Evolutionary conservation across 2,113 vertebrate species (phyloP), one percentile per base, ranked within the genome.

Genomic region (Thoracochromis brauschi): DNA sequence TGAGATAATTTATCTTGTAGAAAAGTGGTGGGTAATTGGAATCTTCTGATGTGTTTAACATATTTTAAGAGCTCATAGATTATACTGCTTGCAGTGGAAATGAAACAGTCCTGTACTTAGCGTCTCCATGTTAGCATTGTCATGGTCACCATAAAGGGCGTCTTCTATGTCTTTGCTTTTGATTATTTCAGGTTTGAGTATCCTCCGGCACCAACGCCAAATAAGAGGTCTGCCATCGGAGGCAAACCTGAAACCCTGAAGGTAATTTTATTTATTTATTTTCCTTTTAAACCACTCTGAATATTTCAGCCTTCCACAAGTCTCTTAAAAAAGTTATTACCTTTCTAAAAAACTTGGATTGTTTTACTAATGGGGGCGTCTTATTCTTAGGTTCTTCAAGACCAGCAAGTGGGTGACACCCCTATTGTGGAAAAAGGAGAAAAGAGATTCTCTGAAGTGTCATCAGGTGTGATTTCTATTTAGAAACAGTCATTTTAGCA

Each of bases 161-260:
- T 40, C 11, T 45, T 45, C 24, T 57, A 12, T 75, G 24, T 45
- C 45, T 38, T 31, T 80, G 12, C 21, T 10, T 6, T 42, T 53
- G 13, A 45, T 47, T 12, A 13, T 83, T 82, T 63, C 80, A 98
- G 97, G 88, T 98, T 98, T 92, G 97, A 98, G 88, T 97, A 96
- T 89, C 96, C 96, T 71, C 96, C 93, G 16, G 88, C 94, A 11
- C 91, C 96, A 58, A 96, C 96, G 26, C 96, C 95, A 1, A 96
- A 92, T 80, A 98, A 96, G 85, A 96, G 92, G n/a, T 85, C 13
- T 51, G 96, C 96, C 3, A 85, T 86, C 1, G 87, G 94, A 82
- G 89, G 91, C 33, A 97, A 96, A 90, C 90, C 94, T 86, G 97
- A 97, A 93, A 96, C 93, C 0, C 86, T 97, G 26, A 97, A 98